A percentile compares a stretch with the other conserved stretches of the same genome.
Evolutionary conservation across 1,140 invertebrate species (phyloP).

Genomic region (Gonioctena quinquepunctata): DNA sequence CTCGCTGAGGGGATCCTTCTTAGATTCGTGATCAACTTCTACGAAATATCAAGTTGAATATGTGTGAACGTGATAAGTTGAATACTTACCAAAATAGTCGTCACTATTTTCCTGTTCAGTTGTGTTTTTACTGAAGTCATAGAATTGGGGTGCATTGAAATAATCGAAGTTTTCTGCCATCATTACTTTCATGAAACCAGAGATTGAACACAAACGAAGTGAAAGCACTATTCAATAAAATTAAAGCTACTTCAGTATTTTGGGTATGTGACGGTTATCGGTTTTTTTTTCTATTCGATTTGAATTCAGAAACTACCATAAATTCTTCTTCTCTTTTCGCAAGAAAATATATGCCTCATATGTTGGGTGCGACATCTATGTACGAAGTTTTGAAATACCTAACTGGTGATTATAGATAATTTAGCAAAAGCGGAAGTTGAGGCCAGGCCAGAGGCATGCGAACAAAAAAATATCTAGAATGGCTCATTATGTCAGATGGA

Average conservation of each 20-base stretch:
- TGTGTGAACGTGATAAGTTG: neutral
- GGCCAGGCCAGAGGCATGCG: too few species aligned
- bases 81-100: neutral
- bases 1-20: neutral
- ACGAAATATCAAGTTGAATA: neutral
- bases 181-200: neutral
- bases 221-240: neutral
- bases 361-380: too few species aligned
- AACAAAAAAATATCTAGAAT: too few species aligned
- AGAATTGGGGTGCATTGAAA: slow-evolving; percentile 7
- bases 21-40: neutral
- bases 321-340: neutral
- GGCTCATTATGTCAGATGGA: too few species aligned
- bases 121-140: neutral
- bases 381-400: too few species aligned
- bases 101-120: neutral
- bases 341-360: too few species aligned
- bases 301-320: neutral
- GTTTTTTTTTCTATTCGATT: too few species aligned
- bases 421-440: too few species aligned
- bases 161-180: slow-evolving; percentile 4
- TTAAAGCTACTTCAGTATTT: neutral
- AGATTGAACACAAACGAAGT: neutral
- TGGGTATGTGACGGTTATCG: neutral
- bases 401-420: too few species aligned